Base-by-base conservation (phyloP, 2,888 invertebrate genomes). In the Lobophora halterata region DNA sequence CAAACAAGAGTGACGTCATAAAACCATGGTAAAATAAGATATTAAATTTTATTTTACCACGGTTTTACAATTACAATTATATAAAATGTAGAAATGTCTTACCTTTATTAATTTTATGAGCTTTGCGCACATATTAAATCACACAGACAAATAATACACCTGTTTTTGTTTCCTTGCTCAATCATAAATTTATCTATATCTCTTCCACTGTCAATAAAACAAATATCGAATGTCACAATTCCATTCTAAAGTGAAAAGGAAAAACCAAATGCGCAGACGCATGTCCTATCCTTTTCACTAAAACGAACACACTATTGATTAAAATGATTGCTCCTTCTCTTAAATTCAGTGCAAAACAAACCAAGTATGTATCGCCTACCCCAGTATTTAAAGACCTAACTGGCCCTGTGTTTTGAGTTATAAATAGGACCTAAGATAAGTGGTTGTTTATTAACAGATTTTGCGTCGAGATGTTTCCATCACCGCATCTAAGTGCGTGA, bases 51-150 rank as follows among this genome's bases (percentile, higher is more conserved):
- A n/a, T n/a, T n/a, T n/a, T n/a, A n/a, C n/a, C n/a, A n/a, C n/a
- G n/a, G n/a, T n/a, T n/a, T n/a, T n/a, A n/a, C n/a, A n/a, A n/a
- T n/a, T n/a, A n/a, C n/a, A n/a, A n/a, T n/a, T n/a, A n/a, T n/a
- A n/a, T n/a, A n/a, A n/a, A n/a, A n/a, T n/a, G 19, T 6, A 6
- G 11, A 24, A 7, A n/a, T n/a, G 3, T 32, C 42, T 5, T 26
- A 63, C 63, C 64, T 61, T 58, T 1, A 63, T 45, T 32, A 50
- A 55, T 10, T 53, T 60, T n/a, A 58, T n/a, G 2, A 63, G 8
- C 17, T 13, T 38, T 0, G 52, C 51, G 10, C 53, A 55, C 63
- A 61, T 64, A 18, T 17, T 36, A 13, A 24, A 21, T 6, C 31
- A 1, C 21, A 10, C 21, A 7, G 2, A 17, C 7, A 0, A n/a